phyloP scores from a whole-genome alignment of 1,140 invertebrate genomes.

The Mylabris phalerata region DNA sequence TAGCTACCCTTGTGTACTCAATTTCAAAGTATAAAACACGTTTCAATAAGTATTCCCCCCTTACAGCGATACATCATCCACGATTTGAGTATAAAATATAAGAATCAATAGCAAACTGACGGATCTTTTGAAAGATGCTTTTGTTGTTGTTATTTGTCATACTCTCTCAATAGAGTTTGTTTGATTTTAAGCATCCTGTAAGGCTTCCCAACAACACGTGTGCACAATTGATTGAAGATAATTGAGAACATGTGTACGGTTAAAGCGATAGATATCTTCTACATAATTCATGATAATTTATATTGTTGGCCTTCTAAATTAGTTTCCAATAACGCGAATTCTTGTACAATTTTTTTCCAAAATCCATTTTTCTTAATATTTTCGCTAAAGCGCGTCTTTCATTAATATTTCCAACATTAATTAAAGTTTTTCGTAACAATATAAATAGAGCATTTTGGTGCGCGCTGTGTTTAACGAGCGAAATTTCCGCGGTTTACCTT shows the following conservation, averaged over 20 bases:
- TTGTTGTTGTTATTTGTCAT: slow-evolving; percentile 1
- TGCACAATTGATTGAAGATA: slow-evolving; percentile 10
- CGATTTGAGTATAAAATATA: too few relatives aligned
- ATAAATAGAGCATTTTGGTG: not conserved
- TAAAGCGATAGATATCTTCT: slow-evolving; percentile 12
- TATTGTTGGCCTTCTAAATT: slow-evolving; percentile 7
- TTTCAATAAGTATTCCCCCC: too few relatives aligned
- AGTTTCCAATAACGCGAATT: not conserved
- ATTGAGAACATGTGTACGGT: slow-evolving; percentile 11
- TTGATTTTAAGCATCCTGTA: slow-evolving; percentile 11
- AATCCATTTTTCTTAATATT: too few relatives aligned
- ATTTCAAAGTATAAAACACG: too few relatives aligned
- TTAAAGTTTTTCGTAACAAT: too few relatives aligned
- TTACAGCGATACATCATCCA: too few relatives aligned
- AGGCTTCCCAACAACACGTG: slow-evolving; percentile 7
- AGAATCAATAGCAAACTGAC: too few relatives aligned
- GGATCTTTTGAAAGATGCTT: too few relatives aligned
- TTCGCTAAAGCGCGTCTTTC: too few relatives aligned
- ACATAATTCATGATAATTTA: slow-evolving; percentile 7
- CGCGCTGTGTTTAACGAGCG: not conserved
- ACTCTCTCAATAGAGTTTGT: slow-evolving; percentile 5
- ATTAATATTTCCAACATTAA: not conserved
- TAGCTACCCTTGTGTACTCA: too few relatives aligned
- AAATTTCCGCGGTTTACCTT: slow-evolving; percentile 3
- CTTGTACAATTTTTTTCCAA: too few relatives aligned